Conservation (phyloP, 2,797 vertebrate species). For the Limosa lapponica region DNA sequence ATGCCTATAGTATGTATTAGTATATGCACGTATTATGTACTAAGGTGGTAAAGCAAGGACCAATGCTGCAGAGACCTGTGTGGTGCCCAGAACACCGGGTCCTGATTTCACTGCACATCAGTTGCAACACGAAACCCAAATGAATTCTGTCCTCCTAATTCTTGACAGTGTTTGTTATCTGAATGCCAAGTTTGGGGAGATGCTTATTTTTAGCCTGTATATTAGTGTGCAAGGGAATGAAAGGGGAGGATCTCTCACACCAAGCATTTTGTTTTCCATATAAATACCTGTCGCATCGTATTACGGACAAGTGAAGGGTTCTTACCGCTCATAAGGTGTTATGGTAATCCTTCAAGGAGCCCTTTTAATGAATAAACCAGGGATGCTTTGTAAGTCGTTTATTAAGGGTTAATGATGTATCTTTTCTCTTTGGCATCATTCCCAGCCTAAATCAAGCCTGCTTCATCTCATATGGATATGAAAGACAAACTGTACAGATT, state of each 20-base stretch:
- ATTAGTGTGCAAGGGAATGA: background rate
- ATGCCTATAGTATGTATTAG: background rate
- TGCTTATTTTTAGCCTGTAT: background rate
- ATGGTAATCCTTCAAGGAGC: constrained; percentile 37
- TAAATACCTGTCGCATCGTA: background rate
- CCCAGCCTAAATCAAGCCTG: constrained; percentile 86
- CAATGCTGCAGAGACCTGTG: background rate
- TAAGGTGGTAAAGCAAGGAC: background rate
- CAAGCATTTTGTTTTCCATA: background rate
- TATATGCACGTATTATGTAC: accelerated
- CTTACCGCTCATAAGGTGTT: background rate
- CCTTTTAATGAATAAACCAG: constrained; percentile 54
- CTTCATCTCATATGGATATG: constrained; percentile 84
- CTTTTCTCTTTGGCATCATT: constrained; percentile 84
- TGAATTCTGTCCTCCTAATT: background rate
- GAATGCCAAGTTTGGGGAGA: background rate
- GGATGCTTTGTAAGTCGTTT: constrained; percentile 29
- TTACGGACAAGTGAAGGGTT: background rate
- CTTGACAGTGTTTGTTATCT: background rate
- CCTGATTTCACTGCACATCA: background rate
- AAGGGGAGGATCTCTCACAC: background rate
- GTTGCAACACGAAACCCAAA: background rate
- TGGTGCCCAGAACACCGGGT: background rate
- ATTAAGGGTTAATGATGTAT: constrained; percentile 84
- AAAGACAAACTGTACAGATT: constrained; percentile 86